A percentile compares a stretch with the other conserved stretches of the same genome.
These are phyloP conservation scores for Notolabrus celidotus DNA, from an alignment of 2,797 vertebrate genomes.

Conservation along the genomic window DNA sequence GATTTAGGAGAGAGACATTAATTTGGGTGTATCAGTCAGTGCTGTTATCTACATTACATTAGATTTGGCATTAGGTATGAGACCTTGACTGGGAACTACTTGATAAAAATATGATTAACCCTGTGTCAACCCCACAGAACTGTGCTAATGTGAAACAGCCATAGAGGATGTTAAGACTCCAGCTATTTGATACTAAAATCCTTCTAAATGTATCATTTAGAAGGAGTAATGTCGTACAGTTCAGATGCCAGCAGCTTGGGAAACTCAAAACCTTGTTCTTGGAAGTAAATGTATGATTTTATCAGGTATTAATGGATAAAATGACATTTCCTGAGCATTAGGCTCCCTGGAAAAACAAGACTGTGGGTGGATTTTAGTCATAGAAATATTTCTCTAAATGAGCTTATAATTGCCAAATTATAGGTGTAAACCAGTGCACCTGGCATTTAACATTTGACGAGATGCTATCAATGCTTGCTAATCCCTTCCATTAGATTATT, in stretches of 20 bases:
- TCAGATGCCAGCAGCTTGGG: slow-evolving; percentile 52
- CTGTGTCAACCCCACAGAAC: slow-evolving; percentile 57
- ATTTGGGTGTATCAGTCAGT: slow-evolving; percentile 54
- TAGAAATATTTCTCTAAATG: slow-evolving; percentile 70
- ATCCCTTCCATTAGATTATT: slow-evolving; percentile 70
- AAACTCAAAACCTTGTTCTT: slow-evolving; percentile 64
- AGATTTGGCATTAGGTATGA: slow-evolving; percentile 65
- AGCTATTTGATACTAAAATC: slow-evolving; percentile 64
- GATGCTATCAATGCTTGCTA: slow-evolving; percentile 68
- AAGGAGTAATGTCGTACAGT: slow-evolving; percentile 65
- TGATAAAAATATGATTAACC: slow-evolving; percentile 64
- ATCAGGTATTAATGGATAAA: slow-evolving; percentile 70
- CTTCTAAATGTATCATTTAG: slow-evolving; percentile 72
- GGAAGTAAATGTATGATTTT: slow-evolving; percentile 72
- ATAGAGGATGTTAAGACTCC: slow-evolving; percentile 66
- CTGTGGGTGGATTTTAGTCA: slow-evolving; percentile 71
- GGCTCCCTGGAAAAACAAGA: slow-evolving; percentile 56
- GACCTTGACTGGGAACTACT: slow-evolving; percentile 69
- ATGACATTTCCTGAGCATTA: slow-evolving; percentile 67
- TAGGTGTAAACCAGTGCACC: slow-evolving; percentile 74
- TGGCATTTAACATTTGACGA: slow-evolving; percentile 73
- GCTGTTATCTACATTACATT: slow-evolving; percentile 61
- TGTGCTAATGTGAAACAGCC: slow-evolving; percentile 53
- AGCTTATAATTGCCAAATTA: slow-evolving; percentile 78
- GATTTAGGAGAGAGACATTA: slow-evolving; percentile 60